Evolutionary conservation across 2,888 invertebrate species (phyloP), one percentile per base, ranked within the genome.

Genomic region (Melinopterus prodromus): DNA sequence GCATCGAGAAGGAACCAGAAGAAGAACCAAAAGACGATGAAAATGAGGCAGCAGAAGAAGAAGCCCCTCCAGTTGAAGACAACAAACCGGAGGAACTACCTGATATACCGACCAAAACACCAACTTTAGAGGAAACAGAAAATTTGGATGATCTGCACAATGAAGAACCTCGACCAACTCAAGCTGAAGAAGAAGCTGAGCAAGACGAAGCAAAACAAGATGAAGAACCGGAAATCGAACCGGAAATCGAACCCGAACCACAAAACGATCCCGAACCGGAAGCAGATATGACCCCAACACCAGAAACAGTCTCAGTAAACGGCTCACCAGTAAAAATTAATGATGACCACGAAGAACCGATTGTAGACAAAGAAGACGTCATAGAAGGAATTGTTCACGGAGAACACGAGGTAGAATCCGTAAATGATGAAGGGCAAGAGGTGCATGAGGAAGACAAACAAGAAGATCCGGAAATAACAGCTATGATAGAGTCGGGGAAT

Each of bases 401-500:
- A 7, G 88, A 88, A 83, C 86, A 89, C 77, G 89, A 89, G 86
- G 86, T 89, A 77, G 89, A 90, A 85, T 86, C 88, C 69, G 85
- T 89, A 85, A 91, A 90, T 82, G 90, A 90, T 81, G 88, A 90
- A 79, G 90, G 90, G 26, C 90, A 88, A 79, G 89, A 87, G 2
- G 87, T 87, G 69, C 88, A 92, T 80, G 92, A 92, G 82, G 92
- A 91, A 82, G 92, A 92, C 84, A 91, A 90, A 88, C 89, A 80
- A 2, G 85, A 85, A 70, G 94, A 94, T 83, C 91, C 91, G 15
- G 94, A 94, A 87, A 91, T 95, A 70, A 91, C 92, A 79, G 91
- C 92, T 83, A 90, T 95, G 83, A 92, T 96, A 77, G 92, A 93
- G 84, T 91, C 91, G 82, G 94, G 96, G 7, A 97, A 97, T 87